Evolutionary conservation across 2,888 invertebrate species (phyloP).

Genomic region (Aricia artaxerxes): DNA sequence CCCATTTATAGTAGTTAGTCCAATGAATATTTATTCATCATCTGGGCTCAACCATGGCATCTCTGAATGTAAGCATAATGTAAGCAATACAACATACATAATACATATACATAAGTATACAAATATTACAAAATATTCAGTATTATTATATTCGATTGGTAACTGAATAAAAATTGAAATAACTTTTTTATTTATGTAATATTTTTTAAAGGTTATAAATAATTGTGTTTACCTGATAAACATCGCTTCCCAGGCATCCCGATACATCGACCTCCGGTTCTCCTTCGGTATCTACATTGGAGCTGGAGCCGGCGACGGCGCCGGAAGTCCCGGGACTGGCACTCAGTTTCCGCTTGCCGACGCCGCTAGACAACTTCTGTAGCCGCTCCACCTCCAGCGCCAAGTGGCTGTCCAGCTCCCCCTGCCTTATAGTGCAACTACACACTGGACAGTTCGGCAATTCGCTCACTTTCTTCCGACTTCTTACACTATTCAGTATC

Average conservation of each 20-base stretch:
- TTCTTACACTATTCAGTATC: constrained; percentile 75
- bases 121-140: no score
- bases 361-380: constrained; percentile 60
- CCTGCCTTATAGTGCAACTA: constrained; percentile 89
- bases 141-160: no score
- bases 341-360: constrained; percentile 66
- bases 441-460: constrained; percentile 93
- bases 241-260: constrained; percentile 70
- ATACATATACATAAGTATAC: no score
- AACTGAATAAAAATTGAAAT: no score
- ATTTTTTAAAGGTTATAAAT: neutral
- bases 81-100: no score
- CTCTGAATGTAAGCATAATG: no score
- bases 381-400: constrained; percentile 84
- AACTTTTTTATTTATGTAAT: neutral
- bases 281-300: constrained; percentile 50
- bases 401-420: constrained; percentile 92
- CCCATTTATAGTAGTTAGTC: no score
- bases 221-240: constrained; percentile 61
- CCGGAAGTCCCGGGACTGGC: constrained; percentile 49
- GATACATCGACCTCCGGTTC: constrained; percentile 64
- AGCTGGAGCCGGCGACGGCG: constrained; percentile 59
- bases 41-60: no score
- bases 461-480: constrained; percentile 82
- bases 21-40: no score